A percentile compares a stretch with the other conserved stretches of the same genome.
phyloP scores from a whole-genome alignment of 2,888 invertebrate genomes.

The Oligia strigilis region DNA sequence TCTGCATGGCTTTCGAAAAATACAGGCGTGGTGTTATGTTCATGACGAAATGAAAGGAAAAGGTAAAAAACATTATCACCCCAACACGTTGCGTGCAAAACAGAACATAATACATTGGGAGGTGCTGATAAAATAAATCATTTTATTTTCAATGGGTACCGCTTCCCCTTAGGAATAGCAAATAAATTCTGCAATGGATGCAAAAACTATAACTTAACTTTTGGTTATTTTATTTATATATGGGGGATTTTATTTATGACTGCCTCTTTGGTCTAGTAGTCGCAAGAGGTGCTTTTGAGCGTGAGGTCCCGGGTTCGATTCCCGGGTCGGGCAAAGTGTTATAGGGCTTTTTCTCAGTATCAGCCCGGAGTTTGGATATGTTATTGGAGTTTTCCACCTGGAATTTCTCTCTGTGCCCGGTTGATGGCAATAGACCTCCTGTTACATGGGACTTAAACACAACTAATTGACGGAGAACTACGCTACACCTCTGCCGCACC shows the following conservation, averaged over 20 bases:
- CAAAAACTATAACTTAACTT: constrained; percentile 26
- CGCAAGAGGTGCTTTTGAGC: no score
- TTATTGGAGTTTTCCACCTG: no score
- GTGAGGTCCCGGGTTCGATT: no score
- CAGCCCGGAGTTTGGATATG: no score
- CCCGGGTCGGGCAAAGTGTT: no score
- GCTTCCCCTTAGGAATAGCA: constrained; percentile 3
- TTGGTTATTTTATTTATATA: constrained; percentile 22
- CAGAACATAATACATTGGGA: constrained; percentile 39
- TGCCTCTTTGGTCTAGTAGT: neutral
- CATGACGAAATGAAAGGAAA: neutral
- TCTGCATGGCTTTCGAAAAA: neutral
- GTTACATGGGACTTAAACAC: neutral
- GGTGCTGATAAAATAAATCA: constrained; percentile 55
- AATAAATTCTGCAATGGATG: constrained; percentile 34
- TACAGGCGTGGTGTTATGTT: no score
- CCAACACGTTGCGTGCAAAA: constrained; percentile 42
- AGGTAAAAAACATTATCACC: constrained; percentile 4
- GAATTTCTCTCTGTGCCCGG: no score
- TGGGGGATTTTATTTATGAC: neutral
- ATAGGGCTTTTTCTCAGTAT: no score
- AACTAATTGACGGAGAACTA: neutral
- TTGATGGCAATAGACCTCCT: neutral
- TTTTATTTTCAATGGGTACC: constrained; percentile 56
- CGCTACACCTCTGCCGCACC: neutral